phyloP scores from a whole-genome alignment of 2,888 invertebrate species.

The Lasioglossum pauxillum region DNA sequence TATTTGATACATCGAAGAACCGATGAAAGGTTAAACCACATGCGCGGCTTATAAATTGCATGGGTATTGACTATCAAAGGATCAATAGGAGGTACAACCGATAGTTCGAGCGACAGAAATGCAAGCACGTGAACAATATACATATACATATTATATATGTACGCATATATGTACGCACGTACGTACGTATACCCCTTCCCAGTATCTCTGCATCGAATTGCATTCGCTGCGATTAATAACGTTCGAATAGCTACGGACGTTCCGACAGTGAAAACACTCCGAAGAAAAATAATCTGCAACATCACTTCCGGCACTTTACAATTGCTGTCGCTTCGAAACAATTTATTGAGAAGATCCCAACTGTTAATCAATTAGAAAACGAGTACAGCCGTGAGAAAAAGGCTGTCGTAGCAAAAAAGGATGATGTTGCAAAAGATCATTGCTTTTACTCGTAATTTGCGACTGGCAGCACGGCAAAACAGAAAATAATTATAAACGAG shows the following conservation, averaged over 20 bases:
- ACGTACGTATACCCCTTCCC: neutral
- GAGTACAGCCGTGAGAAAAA: too few relatives aligned
- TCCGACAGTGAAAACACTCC: too few relatives aligned
- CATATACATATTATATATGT: neutral
- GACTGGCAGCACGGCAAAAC: neutral
- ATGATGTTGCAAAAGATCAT: too few relatives aligned
- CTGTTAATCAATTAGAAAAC: too few relatives aligned
- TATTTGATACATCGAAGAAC: neutral
- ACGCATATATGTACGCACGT: neutral
- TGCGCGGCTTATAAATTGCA: neutral
- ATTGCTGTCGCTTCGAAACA: too few relatives aligned
- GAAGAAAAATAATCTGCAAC: too few relatives aligned
- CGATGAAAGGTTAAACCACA: neutral
- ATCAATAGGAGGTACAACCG: neutral
- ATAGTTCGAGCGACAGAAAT: neutral
- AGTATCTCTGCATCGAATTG: conserved; percentile 3
- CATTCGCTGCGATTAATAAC: neutral
- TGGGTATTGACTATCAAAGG: neutral
- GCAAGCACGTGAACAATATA: neutral
- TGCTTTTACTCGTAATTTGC: neutral
- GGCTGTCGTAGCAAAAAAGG: too few relatives aligned
- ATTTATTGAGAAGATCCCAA: too few relatives aligned
- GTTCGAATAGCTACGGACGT: too few relatives aligned
- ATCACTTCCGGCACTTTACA: too few relatives aligned
- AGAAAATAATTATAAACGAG: neutral